Conservation (phyloP, 1,140 invertebrate genomes). For the Tribolium castaneum region DNA sequence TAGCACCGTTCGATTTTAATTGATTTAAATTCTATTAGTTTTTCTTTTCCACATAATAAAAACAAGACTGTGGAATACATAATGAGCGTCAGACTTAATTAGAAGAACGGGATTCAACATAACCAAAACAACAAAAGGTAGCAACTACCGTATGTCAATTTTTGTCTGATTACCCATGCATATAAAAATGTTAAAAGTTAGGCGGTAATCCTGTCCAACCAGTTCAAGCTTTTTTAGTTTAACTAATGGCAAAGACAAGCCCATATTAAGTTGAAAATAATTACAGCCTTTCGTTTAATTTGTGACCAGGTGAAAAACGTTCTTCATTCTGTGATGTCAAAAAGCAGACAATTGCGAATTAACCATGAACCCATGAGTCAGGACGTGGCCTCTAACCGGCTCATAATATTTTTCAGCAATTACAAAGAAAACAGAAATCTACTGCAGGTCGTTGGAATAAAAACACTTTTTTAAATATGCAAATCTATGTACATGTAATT, state of each 20-base stretch:
- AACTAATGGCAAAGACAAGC: not conserved
- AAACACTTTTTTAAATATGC: conserved; percentile 5
- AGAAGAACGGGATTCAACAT: not conserved
- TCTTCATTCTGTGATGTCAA: not conserved
- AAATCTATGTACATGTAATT: conserved; percentile 31
- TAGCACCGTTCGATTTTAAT: not conserved
- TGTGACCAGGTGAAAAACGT: not conserved
- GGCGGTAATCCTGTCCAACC: conserved; percentile 18
- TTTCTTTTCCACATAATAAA: not conserved
- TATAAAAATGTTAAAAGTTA: conserved; percentile 15
- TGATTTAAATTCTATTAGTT: not conserved
- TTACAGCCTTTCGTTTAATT: not conserved
- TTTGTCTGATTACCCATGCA: conserved; percentile 26
- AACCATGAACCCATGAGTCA: conserved; percentile 21
- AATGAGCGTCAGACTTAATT: not conserved
- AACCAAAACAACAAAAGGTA: not conserved
- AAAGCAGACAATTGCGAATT: conserved; percentile 4
- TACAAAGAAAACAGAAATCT: conserved; percentile 15
- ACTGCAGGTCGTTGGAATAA: not conserved
- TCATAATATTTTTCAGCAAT: conserved; percentile 21
- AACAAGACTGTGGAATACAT: conserved; percentile 6
- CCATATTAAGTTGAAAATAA: conserved; percentile 11
- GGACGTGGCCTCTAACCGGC: not conserved
- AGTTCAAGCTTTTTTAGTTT: not conserved
- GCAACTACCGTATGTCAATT: conserved; percentile 21